Evolutionary conservation across 1,140 invertebrate genomes (phyloP).

Genomic region (Cephus cinctus): DNA sequence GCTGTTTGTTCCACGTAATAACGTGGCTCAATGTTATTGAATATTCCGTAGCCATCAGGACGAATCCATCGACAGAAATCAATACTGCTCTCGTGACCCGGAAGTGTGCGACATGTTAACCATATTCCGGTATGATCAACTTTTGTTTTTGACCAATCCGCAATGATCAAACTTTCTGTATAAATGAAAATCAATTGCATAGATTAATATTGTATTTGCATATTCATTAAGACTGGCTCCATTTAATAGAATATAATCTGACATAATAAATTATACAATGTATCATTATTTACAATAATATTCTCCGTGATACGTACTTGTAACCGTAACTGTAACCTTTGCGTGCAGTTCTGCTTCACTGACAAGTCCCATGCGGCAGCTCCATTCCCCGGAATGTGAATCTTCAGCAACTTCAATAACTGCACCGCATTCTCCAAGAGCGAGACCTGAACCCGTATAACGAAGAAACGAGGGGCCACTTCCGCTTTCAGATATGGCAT

Average conservation of each 20-base stretch:
- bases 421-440: slow-evolving; percentile 37
- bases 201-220: too few species aligned
- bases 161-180: too few species aligned
- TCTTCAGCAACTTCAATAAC: slow-evolving; percentile 25
- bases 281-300: too few species aligned
- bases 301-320: slow-evolving; percentile 39
- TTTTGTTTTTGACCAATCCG: too few species aligned
- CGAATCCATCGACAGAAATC: slow-evolving; percentile 48
- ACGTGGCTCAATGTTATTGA: slow-evolving; percentile 24
- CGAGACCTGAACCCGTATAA: slow-evolving; percentile 33
- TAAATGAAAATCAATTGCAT: too few species aligned
- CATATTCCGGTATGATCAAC: not conserved
- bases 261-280: too few species aligned
- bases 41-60: slow-evolving; percentile 38
- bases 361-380: slow-evolving; percentile 35
- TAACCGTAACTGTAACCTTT: slow-evolving; percentile 32
- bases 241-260: too few species aligned
- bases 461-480: not conserved
- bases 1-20: slow-evolving; percentile 26
- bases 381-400: slow-evolving; percentile 37
- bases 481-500: slow-evolving; percentile 6
- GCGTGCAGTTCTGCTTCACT: slow-evolving; percentile 28
- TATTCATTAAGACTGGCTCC: too few species aligned
- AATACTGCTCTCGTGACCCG: slow-evolving; percentile 19
- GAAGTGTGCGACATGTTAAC: slow-evolving; percentile 16